Evolutionary conservation across 2,888 invertebrate species (phyloP).

Genomic region (Eupithecia vulgata): DNA sequence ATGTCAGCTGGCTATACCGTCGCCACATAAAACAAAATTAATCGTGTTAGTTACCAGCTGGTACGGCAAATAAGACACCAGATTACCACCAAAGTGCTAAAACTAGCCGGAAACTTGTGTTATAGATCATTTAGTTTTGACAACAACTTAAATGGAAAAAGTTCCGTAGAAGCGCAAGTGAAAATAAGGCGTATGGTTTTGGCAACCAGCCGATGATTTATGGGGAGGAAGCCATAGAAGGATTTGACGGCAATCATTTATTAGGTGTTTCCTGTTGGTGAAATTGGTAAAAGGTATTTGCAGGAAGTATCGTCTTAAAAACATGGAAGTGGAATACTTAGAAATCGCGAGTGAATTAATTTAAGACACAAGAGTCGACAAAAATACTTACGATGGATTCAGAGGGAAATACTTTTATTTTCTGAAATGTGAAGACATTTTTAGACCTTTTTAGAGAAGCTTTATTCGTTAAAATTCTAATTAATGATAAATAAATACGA

Average conservation of each 20-base stretch:
- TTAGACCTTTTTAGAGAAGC: too few relatives aligned
- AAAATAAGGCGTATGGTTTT: constrained; percentile 43
- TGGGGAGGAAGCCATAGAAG: constrained; percentile 10
- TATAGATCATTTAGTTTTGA: constrained; percentile 70
- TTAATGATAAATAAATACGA: too few relatives aligned
- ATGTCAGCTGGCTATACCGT: too few relatives aligned
- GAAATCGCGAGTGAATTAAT: background rate
- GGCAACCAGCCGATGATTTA: constrained; percentile 31
- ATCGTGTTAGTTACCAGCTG: constrained; percentile 43
- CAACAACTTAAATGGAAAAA: constrained; percentile 70
- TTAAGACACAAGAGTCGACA: background rate
- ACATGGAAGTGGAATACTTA: background rate
- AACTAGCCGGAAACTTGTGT: constrained; percentile 60
- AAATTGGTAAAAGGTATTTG: constrained; percentile 1
- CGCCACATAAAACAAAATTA: constrained; percentile 35
- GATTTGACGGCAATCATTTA: constrained; percentile 12
- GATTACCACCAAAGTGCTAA: constrained; percentile 48
- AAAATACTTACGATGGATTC: too few relatives aligned
- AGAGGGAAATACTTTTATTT: too few relatives aligned
- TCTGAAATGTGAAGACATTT: too few relatives aligned
- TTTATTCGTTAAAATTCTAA: too few relatives aligned
- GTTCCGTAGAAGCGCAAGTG: constrained; percentile 59
- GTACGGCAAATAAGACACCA: constrained; percentile 42
- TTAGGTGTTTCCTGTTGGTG: constrained; percentile 1
- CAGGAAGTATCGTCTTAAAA: background rate